These are phyloP conservation scores for Danionella cerebrum DNA, from an alignment of 2,113 vertebrate genomes.

Conservation along the genomic window DNA sequence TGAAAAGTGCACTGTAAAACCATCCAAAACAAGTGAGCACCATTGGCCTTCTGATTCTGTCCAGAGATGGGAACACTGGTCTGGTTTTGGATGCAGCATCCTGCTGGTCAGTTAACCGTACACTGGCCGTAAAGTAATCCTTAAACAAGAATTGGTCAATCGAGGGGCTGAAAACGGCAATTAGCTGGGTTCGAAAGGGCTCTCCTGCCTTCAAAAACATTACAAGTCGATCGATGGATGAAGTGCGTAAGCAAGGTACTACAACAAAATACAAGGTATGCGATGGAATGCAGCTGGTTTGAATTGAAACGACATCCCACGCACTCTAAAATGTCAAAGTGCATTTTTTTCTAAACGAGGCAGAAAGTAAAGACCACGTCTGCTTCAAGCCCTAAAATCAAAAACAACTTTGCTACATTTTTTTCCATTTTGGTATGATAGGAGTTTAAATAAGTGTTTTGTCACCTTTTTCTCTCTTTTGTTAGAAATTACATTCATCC, in stretches of 20 bases:
- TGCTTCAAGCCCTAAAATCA: background rate
- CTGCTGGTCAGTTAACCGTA: background rate
- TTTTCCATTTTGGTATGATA: conserved; percentile 20
- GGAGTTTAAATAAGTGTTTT: conserved; percentile 13
- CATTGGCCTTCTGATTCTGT: background rate
- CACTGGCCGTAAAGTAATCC: background rate
- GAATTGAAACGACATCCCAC: conserved; percentile 55
- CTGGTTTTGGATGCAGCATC: background rate
- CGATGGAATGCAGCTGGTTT: conserved; percentile 64
- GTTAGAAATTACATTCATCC: conserved; percentile 60
- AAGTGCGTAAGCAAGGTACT: background rate
- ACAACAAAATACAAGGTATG: conserved; percentile 50
- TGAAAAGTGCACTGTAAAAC: background rate
- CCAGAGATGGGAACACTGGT: background rate
- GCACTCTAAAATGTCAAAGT: conserved; percentile 68
- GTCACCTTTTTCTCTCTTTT: background rate
- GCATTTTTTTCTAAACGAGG: conserved; percentile 57
- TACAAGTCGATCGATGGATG: background rate
- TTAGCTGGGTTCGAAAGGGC: background rate
- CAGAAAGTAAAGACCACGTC: conserved; percentile 14
- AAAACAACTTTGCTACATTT: conserved; percentile 8
- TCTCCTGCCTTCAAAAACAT: background rate
- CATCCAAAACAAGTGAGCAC: background rate
- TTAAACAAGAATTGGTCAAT: background rate
- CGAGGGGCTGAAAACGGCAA: conserved; percentile 2